Percentiles rank a stretch among this genome's conserved stretches.
Evolutionary conservation across 2,888 invertebrate species (phyloP).

Genomic region (Eurytoma adleriae): DNA sequence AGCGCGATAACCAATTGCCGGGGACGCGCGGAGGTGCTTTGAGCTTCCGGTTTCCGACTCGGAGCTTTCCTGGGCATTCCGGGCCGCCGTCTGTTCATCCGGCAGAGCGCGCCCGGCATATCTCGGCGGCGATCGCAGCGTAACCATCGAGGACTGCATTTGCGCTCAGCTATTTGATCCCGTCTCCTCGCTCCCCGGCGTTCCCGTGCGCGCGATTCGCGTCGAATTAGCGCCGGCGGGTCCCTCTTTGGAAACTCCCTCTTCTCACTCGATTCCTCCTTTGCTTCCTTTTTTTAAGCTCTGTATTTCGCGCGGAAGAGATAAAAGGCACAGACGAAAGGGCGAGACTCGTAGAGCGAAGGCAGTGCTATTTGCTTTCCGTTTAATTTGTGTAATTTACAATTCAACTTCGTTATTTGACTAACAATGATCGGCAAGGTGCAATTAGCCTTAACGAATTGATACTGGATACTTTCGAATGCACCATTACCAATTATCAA

Average conservation of each 20-base stretch:
- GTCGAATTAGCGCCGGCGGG: neutral
- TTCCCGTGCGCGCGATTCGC: constrained; percentile 1
- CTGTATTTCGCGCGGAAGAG: too few relatives aligned
- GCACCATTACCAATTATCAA: neutral
- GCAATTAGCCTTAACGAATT: neutral
- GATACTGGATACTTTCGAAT: neutral
- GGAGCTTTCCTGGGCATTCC: constrained; percentile 42
- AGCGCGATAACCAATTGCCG: constrained; percentile 60
- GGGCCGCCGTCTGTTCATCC: constrained; percentile 22
- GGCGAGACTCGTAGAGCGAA: too few relatives aligned
- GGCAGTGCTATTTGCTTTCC: too few relatives aligned
- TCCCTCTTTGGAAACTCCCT: neutral
- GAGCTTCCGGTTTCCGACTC: constrained; percentile 54
- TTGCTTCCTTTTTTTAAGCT: too few relatives aligned
- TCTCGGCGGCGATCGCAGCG: constrained; percentile 2
- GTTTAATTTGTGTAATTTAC: too few relatives aligned
- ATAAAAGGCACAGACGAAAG: too few relatives aligned
- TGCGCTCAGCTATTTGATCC: constrained; percentile 5
- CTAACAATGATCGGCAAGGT: neutral
- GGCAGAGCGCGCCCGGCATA: neutral
- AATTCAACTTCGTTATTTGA: neutral
- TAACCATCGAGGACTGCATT: neutral
- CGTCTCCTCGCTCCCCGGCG: neutral
- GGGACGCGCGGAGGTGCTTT: constrained; percentile 36
- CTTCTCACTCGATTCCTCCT: neutral